These are phyloP conservation scores for Muntiacus muntjak DNA, from an alignment of 2,113 vertebrate species.

Conservation along the genomic window DNA sequence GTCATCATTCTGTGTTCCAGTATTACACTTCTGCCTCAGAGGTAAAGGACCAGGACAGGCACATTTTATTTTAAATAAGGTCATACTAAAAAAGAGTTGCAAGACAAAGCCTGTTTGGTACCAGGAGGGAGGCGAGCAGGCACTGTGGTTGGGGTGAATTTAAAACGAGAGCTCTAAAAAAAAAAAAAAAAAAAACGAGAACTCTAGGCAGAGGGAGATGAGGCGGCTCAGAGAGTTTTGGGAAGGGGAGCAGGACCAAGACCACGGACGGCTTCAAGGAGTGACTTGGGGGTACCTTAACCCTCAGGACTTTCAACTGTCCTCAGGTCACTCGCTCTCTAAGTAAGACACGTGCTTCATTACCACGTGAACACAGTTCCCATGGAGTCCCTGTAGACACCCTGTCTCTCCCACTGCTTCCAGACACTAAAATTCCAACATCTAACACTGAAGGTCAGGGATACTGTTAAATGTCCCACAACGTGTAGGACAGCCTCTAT, in stretches of 20 bases:
- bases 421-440: neutral
- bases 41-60: accelerated
- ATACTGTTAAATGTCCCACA: neutral
- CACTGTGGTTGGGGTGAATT: neutral
- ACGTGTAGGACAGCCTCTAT: neutral
- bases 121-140: neutral
- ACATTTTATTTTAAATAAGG: neutral
- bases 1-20: neutral
- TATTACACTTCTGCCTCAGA: neutral
- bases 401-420: neutral
- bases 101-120: neutral
- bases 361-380: neutral
- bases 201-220: neutral
- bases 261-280: neutral
- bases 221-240: neutral
- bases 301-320: neutral
- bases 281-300: neutral
- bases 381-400: neutral
- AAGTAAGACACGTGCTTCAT: neutral
- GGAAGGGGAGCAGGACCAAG: neutral
- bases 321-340: neutral
- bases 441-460: neutral
- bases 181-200: neutral
- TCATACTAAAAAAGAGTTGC: neutral
- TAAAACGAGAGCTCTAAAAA: neutral